Base-by-base conservation (phyloP, 1,140 invertebrate species). In the Aphaenogaster rudis region DNA sequence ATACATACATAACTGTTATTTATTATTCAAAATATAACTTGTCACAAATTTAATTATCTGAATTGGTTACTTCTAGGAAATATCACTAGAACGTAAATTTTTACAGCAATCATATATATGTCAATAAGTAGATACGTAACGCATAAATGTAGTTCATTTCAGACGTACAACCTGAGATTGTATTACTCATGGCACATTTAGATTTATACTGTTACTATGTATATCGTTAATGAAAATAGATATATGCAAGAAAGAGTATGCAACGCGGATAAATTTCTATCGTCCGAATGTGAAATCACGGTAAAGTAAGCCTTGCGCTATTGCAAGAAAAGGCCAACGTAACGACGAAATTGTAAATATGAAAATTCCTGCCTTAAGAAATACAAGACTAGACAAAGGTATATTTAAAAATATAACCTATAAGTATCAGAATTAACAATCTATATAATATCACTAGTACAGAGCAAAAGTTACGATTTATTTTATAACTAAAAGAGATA, bases 321-420 rank as follows among this genome's bases (percentile, higher is more conserved):
- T 81, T 88, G 89, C 64, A 76, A 91, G 88, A 85, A 88, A 88
- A 92, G 92, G 90, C 78, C 84, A 90, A 91, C 21, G 69, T 84
- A 89, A 93, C 61, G 74, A 88, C 86, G 88, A 91, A 91, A 91
- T 82, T 93, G 91, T 93, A 93, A 90, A 93, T 93, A 93, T 92
- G 92, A 91, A 94, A 94, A 95, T 93, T 94, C 93, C 94, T 95
- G 95, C 95, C 95, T 95, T 95, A 95, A 93, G 81, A 92, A 94
- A 92, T 92, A 93, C 93, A 95, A 95, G 92, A 95, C 94, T 95
- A 93, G 59, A 88, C 74, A 90, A 91, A 93, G 86, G 88, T 92
- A 91, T 79, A 92, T 92, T 89, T 88, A 89, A 91, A 89, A 81
- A 72, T 90, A 91, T 84, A 88, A 81, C 87, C 48, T 92, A 28